Percentiles rank a stretch among this genome's conserved stretches.
Conservation (phyloP, 2,113 vertebrate genomes). For the Piprites chloris region DNA sequence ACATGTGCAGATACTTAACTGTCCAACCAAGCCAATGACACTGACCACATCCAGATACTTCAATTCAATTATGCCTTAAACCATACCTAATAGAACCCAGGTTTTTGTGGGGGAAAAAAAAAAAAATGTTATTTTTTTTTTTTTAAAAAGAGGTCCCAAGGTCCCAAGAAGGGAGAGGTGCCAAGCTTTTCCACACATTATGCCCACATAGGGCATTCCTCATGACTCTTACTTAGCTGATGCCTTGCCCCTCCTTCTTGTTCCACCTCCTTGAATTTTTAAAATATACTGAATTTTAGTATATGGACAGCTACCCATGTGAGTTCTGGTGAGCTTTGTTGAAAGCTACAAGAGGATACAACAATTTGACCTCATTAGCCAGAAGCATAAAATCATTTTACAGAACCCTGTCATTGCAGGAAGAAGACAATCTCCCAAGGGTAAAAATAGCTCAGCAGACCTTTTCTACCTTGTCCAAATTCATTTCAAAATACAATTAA, state of each 20-base stretch:
- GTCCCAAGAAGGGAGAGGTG: neutral
- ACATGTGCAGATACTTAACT: neutral
- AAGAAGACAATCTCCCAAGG: neutral
- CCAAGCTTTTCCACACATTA: neutral
- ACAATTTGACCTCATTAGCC: neutral
- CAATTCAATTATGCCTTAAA: neutral
- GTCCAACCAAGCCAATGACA: neutral
- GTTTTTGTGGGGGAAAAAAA: neutral
- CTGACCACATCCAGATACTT: neutral
- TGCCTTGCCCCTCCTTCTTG: neutral
- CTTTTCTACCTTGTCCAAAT: neutral
- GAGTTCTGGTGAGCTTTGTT: neutral
- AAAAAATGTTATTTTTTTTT: neutral
- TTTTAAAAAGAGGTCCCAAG: no score
- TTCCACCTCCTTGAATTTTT: neutral
- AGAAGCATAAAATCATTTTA: neutral
- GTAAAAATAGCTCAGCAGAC: neutral
- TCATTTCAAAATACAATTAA: neutral
- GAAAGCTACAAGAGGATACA: neutral
- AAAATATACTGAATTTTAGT: neutral
- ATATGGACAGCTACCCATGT: neutral
- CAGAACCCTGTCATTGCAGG: neutral
- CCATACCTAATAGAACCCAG: neutral
- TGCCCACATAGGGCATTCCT: neutral
- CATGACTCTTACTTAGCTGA: neutral